phyloP scores from a whole-genome alignment of 2,113 vertebrate genomes.

The Aspidoscelis tigris region DNA sequence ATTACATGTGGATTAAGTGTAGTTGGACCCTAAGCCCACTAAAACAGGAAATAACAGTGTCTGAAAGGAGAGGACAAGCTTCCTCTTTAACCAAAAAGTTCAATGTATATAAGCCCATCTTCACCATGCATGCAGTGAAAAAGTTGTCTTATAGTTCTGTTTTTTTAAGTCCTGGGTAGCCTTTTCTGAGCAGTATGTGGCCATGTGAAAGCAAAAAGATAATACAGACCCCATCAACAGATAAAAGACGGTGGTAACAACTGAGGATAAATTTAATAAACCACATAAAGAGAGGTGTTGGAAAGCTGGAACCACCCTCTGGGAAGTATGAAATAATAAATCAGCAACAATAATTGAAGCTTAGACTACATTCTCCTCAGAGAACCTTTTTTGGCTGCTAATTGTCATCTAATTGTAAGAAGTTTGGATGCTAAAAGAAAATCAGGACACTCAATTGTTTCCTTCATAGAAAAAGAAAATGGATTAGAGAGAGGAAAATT shows the following conservation, averaged over 20 bases:
- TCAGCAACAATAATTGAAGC: conserved; percentile 3
- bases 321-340: neutral
- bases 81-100: no score
- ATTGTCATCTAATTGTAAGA: neutral
- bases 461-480: neutral
- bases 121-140: neutral
- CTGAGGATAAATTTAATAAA: neutral
- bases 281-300: neutral
- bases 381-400: conserved; percentile 2
- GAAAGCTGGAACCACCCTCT: neutral
- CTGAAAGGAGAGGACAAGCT: no score
- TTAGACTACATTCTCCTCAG: neutral
- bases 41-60: no score
- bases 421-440: neutral
- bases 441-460: neutral
- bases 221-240: neutral
- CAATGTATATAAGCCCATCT: no score
- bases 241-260: neutral
- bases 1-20: no score
- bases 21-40: no score
- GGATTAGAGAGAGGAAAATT: neutral
- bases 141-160: neutral
- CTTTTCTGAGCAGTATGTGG: neutral
- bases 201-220: neutral
- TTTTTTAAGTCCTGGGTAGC: neutral